Conservation (phyloP, 1,140 invertebrate genomes). For the Coelopa frigida region DNA sequence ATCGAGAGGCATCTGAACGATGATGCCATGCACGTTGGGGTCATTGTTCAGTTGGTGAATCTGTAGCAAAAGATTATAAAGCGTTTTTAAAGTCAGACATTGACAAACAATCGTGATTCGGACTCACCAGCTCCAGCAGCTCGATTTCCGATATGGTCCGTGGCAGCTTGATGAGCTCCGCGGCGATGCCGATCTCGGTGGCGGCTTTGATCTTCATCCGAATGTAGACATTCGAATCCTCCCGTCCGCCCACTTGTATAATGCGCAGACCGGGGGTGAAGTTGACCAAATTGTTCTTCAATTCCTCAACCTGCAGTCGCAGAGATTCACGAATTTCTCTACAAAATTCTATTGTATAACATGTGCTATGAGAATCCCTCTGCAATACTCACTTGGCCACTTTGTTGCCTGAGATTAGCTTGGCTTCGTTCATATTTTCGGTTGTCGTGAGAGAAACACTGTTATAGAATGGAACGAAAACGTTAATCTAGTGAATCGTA, state of each 20-base stretch:
- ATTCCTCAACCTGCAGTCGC: conserved; percentile 54
- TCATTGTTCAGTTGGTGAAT: conserved; percentile 77
- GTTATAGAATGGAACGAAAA: neutral
- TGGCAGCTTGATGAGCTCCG: conserved; percentile 75
- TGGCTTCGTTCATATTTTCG: conserved; percentile 39
- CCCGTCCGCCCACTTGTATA: conserved; percentile 84
- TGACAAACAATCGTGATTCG: neutral
- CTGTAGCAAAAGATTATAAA: conserved; percentile 52
- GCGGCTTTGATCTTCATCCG: conserved; percentile 93
- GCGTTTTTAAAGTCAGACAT: neutral
- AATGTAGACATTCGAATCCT: conserved; percentile 99
- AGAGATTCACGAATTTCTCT: conserved; percentile 71
- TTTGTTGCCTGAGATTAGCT: conserved; percentile 56
- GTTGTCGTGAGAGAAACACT: conserved; percentile 6
- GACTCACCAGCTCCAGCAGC: conserved; percentile 50
- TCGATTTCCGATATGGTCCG: conserved; percentile 76
- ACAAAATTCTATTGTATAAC: conserved; percentile 16
- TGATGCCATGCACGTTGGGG: conserved; percentile 84
- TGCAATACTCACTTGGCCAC: conserved; percentile 50
- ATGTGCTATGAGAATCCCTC: conserved; percentile 2
- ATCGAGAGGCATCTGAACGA: conserved; percentile 95
- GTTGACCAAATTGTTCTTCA: conserved; percentile 52
- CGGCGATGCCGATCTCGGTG: conserved; percentile 80
- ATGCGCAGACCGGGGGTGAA: conserved; percentile 75
- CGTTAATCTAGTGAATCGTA: too few species aligned